Evolutionary conservation across 2,888 invertebrate species (phyloP), one percentile per base, ranked within the genome.

Genomic region (Anorthoa munda): DNA sequence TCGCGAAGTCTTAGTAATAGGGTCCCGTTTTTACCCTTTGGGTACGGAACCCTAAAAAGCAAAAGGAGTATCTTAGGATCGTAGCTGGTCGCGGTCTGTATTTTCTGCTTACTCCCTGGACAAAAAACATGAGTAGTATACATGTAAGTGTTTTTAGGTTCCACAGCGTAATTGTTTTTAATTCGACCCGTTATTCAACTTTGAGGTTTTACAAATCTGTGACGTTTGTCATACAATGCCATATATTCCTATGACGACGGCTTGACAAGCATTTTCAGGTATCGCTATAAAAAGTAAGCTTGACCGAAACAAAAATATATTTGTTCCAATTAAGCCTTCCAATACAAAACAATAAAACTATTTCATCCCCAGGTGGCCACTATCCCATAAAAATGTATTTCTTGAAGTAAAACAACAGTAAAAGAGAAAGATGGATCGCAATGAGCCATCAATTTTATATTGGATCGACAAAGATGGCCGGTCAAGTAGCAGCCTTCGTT

Each of bases 401-500:
- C 59, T 66, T 45, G 63, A 56, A 73, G 69, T 79, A 73, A 78
- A 70, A 79, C 53, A 75, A 60, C 64, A 65, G 55, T 81, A 74
- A 81, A 81, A 56, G 63, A 50, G 68, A 55, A 45, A 61, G 58
- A 75, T 71, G 65, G 80, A 58, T 70, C 60, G 70, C 83, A 70
- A 79, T 71, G 80, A 79, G 67, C 79, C 39, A 79, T 79, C 75
- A 75, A 83, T 75, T 79, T 81, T 70, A 81, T 81, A 46, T 59
- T 61, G 46, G 75, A 75, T 70, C 80, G 80, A 70, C 64, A 53
- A 31, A 78, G 63, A 78, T 55, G 66, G 73, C 59, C 50, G 80
- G 79, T 79, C 84, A 68, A 64, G 61, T 53, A 60, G 66, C 66
- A 55, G 68, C 66, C 71, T 46, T 66, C 39, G 61, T 68, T 84